phyloP scores from a whole-genome alignment of 30 jellyfish, hydroid and myxozoan genomes.

The Aurelia coerulea region DNA sequence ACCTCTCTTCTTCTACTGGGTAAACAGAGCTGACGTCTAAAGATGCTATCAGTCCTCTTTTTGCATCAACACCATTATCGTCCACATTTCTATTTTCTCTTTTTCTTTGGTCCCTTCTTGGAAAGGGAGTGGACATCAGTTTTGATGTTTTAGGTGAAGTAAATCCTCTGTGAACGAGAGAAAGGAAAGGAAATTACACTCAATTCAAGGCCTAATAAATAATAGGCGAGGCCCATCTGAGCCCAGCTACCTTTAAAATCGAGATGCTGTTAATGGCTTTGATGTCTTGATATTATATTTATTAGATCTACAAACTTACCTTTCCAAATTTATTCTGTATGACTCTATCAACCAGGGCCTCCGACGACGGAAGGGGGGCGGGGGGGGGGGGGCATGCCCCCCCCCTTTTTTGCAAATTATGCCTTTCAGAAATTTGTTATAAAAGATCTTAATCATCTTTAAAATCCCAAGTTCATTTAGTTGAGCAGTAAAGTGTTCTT shows the following conservation, averaged over 20 bases:
- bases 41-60: not conserved
- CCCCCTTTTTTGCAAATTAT: too few relatives aligned
- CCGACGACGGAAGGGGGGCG: too few relatives aligned
- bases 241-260: too few relatives aligned
- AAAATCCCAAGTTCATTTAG: too few relatives aligned
- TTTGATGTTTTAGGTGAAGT: not conserved
- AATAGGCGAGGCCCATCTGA: too few relatives aligned
- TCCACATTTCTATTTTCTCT: not conserved
- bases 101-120: not conserved
- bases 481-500: too few relatives aligned
- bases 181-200: not conserved
- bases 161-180: not conserved
- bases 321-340: not conserved
- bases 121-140: slow-evolving; percentile 1
- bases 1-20: not conserved
- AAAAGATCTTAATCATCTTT: too few relatives aligned
- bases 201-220: too few relatives aligned
- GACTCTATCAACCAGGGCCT: slow-evolving; percentile 1
- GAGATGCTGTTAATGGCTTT: too few relatives aligned
- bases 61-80: not conserved
- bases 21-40: not conserved
- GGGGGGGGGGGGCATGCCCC: too few relatives aligned
- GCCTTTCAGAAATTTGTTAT: too few relatives aligned
- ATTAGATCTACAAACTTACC: not conserved
- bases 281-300: too few relatives aligned